Evolutionary conservation across 2,888 invertebrate species (phyloP).

Genomic region (Drosophila bunnanda): DNA sequence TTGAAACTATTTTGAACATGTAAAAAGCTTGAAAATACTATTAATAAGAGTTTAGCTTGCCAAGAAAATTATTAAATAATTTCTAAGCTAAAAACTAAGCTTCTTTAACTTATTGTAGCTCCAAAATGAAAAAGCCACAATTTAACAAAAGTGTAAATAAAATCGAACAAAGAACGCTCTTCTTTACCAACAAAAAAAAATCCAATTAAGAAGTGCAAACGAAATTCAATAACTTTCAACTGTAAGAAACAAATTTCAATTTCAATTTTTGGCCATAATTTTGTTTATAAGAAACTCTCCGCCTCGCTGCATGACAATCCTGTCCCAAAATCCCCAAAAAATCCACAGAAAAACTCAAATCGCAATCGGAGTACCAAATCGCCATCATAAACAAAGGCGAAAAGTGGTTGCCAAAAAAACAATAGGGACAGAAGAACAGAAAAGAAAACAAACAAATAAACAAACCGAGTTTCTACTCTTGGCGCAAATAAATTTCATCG

Average conservation of each 20-base stretch:
- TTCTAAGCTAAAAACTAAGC: neutral
- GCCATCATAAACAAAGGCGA: constrained; percentile 26
- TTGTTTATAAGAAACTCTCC: constrained; percentile 53
- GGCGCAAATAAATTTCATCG: constrained; percentile 52
- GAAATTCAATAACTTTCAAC: constrained; percentile 41
- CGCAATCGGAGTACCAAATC: constrained; percentile 17
- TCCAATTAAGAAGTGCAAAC: constrained; percentile 33
- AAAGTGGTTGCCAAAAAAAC: constrained; percentile 36
- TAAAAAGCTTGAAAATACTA: too few species aligned
- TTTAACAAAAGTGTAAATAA: constrained; percentile 9
- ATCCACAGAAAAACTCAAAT: constrained; percentile 9
- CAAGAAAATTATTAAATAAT: neutral
- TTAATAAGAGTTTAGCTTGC: neutral
- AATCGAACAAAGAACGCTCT: neutral
- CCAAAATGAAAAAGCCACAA: too few species aligned
- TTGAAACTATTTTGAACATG: too few species aligned
- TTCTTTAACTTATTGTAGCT: neutral
- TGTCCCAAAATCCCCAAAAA: constrained; percentile 17
- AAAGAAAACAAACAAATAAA: constrained; percentile 13
- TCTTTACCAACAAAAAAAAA: neutral
- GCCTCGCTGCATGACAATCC: neutral
- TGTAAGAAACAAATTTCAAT: neutral
- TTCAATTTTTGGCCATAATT: constrained; percentile 34
- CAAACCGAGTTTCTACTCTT: constrained; percentile 28
- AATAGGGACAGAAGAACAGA: constrained; percentile 21